These are phyloP conservation scores for Carapus acus DNA, from an alignment of 2,797 vertebrate species.

Conservation along the genomic window DNA sequence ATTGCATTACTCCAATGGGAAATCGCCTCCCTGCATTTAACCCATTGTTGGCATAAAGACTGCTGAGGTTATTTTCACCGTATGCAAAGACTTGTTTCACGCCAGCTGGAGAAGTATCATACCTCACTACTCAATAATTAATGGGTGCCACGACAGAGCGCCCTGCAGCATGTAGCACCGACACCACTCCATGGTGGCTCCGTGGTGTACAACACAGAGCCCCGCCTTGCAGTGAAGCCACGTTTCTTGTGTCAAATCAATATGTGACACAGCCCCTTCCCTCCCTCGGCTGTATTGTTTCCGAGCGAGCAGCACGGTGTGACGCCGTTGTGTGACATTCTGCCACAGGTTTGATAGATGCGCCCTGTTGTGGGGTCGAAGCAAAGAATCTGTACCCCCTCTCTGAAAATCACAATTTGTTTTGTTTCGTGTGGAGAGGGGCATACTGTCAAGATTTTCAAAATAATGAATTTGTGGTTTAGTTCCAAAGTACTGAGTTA, in stretches of 20 bases:
- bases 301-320: slow-evolving; percentile 10
- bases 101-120: slow-evolving; percentile 46
- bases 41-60: no score
- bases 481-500: no score
- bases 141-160: slow-evolving; percentile 47
- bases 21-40: no score
- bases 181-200: slow-evolving; percentile 13
- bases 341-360: slow-evolving; percentile 41
- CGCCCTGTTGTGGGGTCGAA: slow-evolving; percentile 1
- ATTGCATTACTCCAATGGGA: no score
- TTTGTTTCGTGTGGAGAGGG: slow-evolving; percentile 31
- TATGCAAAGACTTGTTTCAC: slow-evolving; percentile 45
- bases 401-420: slow-evolving; percentile 45
- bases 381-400: no score
- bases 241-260: slow-evolving; percentile 19
- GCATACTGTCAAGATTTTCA: slow-evolving; percentile 26
- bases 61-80: no score
- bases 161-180: slow-evolving; percentile 25
- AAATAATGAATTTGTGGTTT: no score
- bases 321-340: slow-evolving; percentile 24
- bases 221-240: slow-evolving; percentile 13
- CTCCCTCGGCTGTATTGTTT: slow-evolving; percentile 11
- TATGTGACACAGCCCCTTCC: slow-evolving; percentile 11
- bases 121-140: slow-evolving; percentile 57
- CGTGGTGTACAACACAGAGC: slow-evolving; percentile 16